Evolutionary conservation across 64 coral and sea anemone genomes (phyloP).

Genomic region (Montipora foliosa): DNA sequence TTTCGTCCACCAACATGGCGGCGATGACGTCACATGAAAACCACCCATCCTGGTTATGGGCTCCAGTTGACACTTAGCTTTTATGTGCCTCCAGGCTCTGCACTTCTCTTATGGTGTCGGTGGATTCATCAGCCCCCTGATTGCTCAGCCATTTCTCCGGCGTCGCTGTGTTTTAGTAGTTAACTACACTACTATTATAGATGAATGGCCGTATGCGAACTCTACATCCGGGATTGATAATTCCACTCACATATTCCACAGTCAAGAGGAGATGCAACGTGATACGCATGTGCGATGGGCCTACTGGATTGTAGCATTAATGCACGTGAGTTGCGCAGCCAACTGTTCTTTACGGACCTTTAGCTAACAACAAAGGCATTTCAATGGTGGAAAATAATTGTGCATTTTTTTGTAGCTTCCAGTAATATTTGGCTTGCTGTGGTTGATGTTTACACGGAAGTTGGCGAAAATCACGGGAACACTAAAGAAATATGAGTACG

Average conservation of each 20-base stretch:
- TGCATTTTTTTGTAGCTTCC: slow-evolving; percentile 60
- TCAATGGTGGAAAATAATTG: not conserved
- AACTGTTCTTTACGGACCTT: not conserved
- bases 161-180: slow-evolving; percentile 80
- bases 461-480: slow-evolving; percentile 81
- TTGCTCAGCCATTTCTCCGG: slow-evolving; percentile 85
- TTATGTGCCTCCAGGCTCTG: slow-evolving; percentile 54
- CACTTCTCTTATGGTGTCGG: slow-evolving; percentile 88
- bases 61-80: no score
- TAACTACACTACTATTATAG: slow-evolving; percentile 89
- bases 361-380: not conserved
- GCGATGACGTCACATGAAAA: no score
- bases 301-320: slow-evolving; percentile 90
- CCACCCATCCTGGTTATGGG: no score
- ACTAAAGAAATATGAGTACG: slow-evolving; percentile 76
- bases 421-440: slow-evolving; percentile 89
- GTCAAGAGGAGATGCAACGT: slow-evolving; percentile 80
- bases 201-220: slow-evolving; percentile 94
- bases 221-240: slow-evolving; percentile 71
- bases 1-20: no score
- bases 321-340: slow-evolving; percentile 61
- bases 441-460: slow-evolving; percentile 85
- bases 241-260: slow-evolving; percentile 78
- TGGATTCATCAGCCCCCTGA: slow-evolving; percentile 80
- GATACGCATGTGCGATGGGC: slow-evolving; percentile 93